Conservation (phyloP, 2,888 invertebrate species). For the Pollenia griseotomentosa region DNA sequence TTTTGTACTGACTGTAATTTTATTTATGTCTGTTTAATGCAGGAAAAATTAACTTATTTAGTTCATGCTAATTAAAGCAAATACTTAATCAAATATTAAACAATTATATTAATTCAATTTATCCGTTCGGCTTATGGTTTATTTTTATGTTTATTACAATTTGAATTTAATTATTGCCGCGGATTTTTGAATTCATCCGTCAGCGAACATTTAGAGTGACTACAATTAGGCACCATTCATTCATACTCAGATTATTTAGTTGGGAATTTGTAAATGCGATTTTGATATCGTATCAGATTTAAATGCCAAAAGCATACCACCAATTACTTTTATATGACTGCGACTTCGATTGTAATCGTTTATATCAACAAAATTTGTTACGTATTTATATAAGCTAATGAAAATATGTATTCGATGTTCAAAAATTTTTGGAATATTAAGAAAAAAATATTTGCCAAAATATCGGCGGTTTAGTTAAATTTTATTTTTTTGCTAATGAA, state of each 20-base stretch:
- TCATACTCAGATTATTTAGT: background rate
- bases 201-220: conserved; percentile 3
- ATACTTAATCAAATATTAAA: background rate
- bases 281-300: conserved; percentile 11
- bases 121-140: no score
- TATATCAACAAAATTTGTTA: no score
- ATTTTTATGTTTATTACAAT: no score
- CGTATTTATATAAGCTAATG: no score
- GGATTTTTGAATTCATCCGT: background rate
- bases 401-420: no score
- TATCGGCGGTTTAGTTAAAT: no score
- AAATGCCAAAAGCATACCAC: conserved; percentile 17
- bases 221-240: conserved; percentile 19
- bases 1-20: conserved; percentile 5
- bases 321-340: background rate
- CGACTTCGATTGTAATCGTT: background rate
- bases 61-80: conserved; percentile 16
- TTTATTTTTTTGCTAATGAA: background rate
- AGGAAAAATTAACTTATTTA: background rate
- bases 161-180: background rate
- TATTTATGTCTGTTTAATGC: background rate
- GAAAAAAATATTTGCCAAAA: no score
- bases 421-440: no score
- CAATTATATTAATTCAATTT: background rate
- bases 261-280: background rate